A percentile compares a stretch with the other conserved stretches of the same genome.
Conservation (phyloP, 2,797 vertebrate species). For the Cygnus olor region DNA sequence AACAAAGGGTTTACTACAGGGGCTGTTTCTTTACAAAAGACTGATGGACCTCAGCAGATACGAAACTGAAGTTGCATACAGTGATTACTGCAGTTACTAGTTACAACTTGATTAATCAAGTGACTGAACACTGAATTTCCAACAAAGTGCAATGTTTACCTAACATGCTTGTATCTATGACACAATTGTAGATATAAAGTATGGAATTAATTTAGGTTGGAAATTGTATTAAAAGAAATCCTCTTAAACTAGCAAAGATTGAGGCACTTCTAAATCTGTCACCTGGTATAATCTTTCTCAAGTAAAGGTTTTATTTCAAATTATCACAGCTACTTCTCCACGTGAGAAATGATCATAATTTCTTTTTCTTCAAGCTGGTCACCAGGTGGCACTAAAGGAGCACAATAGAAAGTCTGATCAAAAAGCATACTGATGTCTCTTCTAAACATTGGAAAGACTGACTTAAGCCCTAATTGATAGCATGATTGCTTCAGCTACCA, state of each 20-base stretch:
- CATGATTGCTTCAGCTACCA: constrained; percentile 76
- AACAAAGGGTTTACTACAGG: neutral
- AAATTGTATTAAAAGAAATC: constrained; percentile 3
- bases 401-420: constrained; percentile 52
- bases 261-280: neutral
- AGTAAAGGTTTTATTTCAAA: neutral
- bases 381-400: constrained; percentile 95
- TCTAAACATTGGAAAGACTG: constrained; percentile 58
- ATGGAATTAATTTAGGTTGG: neutral
- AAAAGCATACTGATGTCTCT: neutral
- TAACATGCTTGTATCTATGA: neutral
- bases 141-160: neutral
- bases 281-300: neutral
- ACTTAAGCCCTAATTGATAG: constrained; percentile 76
- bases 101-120: neutral
- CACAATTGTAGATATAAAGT: neutral
- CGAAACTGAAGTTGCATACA: neutral
- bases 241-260: neutral
- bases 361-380: constrained; percentile 19
- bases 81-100: neutral
- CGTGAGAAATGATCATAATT: neutral
- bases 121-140: neutral
- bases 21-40: neutral
- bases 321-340: neutral
- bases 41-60: neutral